Base-by-base conservation (phyloP, 2,888 invertebrate genomes). In the Melitaea athalia region DNA sequence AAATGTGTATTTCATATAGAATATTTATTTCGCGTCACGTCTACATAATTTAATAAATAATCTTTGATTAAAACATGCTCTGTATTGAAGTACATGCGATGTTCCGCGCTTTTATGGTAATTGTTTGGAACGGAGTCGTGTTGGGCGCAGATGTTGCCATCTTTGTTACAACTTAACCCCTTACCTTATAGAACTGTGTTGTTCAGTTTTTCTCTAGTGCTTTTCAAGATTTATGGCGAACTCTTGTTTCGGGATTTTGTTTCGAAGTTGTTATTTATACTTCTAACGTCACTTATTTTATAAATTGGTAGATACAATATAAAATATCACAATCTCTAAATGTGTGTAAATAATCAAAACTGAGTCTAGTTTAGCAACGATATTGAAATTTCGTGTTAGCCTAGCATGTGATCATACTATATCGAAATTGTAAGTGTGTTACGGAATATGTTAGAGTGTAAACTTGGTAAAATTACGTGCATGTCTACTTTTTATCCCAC, bases 51-150 rank as follows among this genome's bases (percentile, higher is more conserved):
- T 1, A 11, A 24, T 69, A 67, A 10, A 24, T 69, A 67, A 12
- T 76, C 75, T 77, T 55, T 74, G 74, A 52, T 50, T 67, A 61
- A 67, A 70, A 74, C 70, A 73, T 67, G 72, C 60, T 52, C 67
- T 69, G 60, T 55, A 63, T 66, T 72, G 59, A 65, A 67, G 74
- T 73, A 74, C 72, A 70, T 68, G 69, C 70, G 74, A 72, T 74
- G 78, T 77, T 80, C 70, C 75, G 70, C 73, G 78, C 78, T 80
- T 81, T 84, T 79, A 83, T 82, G 80, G 79, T 81, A 85, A 85
- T 85, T 81, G 81, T 83, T 79, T 77, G 77, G 71, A 80, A 78
- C 75, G 73, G 74, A 72, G 69, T 71, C 71, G 73, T 77, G 75
- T 77, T 77, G 73, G 71, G 71, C 75, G 72, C 80, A 79, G 72